Evolutionary conservation across 2,888 invertebrate genomes (phyloP).

Genomic region (Heteromyza rotundicornis): DNA sequence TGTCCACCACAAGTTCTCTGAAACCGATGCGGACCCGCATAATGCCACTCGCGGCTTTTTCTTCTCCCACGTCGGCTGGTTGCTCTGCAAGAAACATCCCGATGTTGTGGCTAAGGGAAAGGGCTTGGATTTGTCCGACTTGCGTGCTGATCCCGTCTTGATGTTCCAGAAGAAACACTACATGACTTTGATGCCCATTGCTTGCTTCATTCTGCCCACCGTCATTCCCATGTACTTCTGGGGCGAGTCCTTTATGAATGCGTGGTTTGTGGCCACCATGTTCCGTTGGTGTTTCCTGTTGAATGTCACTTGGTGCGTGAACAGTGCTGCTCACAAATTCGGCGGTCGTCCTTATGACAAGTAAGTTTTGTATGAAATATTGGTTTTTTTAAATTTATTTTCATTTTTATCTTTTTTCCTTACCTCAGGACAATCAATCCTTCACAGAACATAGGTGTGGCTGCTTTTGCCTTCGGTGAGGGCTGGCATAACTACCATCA

Average conservation of each 20-base stretch:
- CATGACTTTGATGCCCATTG: conserved; percentile 73
- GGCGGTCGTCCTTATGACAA: conserved; percentile 79
- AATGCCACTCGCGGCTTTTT: conserved; percentile 94
- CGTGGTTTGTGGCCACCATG: conserved; percentile 73
- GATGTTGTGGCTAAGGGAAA: conserved; percentile 86
- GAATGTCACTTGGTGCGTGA: conserved; percentile 89
- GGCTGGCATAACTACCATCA: conserved; percentile 90
- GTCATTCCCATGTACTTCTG: conserved; percentile 77
- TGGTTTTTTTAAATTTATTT: not conserved
- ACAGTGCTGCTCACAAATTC: conserved; percentile 86
- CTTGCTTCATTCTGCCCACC: conserved; percentile 81
- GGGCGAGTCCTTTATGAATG: conserved; percentile 74
- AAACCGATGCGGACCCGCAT: conserved; percentile 92
- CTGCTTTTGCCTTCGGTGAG: conserved; percentile 71
- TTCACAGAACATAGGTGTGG: conserved; percentile 70
- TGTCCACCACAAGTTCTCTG: conserved; percentile 90
- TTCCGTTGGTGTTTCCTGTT: conserved; percentile 81
- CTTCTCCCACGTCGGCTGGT: conserved; percentile 95
- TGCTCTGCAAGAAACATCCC: conserved; percentile 87
- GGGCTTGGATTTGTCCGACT: conserved; percentile 83
- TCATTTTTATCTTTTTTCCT: no score
- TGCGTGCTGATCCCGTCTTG: conserved; percentile 80
- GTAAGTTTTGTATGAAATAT: conserved; percentile 48
- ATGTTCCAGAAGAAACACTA: conserved; percentile 86
- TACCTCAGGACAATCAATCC: conserved; percentile 72